Conservation (phyloP, 37 sponge, comb jelly and placozoan species). For the Aphrocallistes beatrix region DNA sequence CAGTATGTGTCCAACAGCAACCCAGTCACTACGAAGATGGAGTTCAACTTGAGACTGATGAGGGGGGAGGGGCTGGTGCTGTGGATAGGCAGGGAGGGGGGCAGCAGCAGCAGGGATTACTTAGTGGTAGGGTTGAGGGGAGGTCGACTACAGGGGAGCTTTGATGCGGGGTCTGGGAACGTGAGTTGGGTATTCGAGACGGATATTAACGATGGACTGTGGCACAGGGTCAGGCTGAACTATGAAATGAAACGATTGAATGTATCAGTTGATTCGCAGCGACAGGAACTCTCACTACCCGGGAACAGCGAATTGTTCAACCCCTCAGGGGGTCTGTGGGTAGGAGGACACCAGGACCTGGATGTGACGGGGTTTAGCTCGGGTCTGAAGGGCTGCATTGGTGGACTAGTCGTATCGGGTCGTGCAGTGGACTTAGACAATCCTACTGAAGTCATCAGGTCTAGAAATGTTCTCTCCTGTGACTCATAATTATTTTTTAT, state of each 20-base stretch:
- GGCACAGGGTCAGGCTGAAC: neutral
- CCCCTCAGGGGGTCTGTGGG: neutral
- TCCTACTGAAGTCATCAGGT: neutral
- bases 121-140: neutral
- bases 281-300: neutral
- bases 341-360: neutral
- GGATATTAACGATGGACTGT: neutral
- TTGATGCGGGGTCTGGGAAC: neutral
- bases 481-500: neutral
- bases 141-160: neutral
- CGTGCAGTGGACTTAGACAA: neutral
- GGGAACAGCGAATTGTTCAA: neutral
- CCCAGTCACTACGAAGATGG: neutral
- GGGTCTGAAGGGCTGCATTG: neutral
- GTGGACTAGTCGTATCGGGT: neutral
- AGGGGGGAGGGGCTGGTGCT: neutral
- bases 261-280: neutral
- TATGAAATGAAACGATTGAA: neutral
- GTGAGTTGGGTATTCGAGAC: neutral
- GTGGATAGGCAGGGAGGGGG: neutral
- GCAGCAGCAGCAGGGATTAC: no score
- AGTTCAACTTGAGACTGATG: neutral
- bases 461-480: neutral
- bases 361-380: neutral
- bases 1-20: neutral